Evolutionary conservation across 2,888 invertebrate species (phyloP).

Genomic region (Drosophila picticornis): DNA sequence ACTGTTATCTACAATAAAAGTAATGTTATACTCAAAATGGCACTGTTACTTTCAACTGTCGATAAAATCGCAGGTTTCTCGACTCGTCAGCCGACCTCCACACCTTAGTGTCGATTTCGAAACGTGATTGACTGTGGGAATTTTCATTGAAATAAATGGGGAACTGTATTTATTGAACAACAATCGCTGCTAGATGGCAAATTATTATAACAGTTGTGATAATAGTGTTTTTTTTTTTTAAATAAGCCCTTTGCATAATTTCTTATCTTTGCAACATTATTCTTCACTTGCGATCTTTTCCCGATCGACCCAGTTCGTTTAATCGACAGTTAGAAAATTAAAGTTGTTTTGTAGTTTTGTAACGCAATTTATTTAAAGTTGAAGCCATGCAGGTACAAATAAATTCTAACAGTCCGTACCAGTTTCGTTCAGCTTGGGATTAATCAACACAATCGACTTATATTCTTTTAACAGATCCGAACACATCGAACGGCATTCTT

Average conservation of each 20-base stretch:
- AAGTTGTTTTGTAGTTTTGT: not conserved
- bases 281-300: not conserved
- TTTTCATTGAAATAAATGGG: not conserved
- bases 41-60: constrained; percentile 3
- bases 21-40: constrained; percentile 27
- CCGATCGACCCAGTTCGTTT: not conserved
- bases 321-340: not conserved
- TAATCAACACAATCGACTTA: too few relatives aligned
- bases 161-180: not conserved
- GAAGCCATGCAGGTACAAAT: not conserved
- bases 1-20: constrained; percentile 22
- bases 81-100: constrained; percentile 16
- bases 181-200: not conserved
- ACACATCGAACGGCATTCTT: not conserved
- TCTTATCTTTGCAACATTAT: not conserved
- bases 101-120: not conserved
- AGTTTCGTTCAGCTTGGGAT: not conserved
- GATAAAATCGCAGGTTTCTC: too few relatives aligned
- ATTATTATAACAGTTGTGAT: not conserved
- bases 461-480: not conserved
- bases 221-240: not conserved
- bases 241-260: not conserved
- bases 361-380: not conserved
- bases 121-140: not conserved
- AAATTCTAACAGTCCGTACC: not conserved